A percentile compares a stretch with the other conserved stretches of the same genome.
Conservation (phyloP, 2,113 vertebrate species). For the Tupaia tana region DNA sequence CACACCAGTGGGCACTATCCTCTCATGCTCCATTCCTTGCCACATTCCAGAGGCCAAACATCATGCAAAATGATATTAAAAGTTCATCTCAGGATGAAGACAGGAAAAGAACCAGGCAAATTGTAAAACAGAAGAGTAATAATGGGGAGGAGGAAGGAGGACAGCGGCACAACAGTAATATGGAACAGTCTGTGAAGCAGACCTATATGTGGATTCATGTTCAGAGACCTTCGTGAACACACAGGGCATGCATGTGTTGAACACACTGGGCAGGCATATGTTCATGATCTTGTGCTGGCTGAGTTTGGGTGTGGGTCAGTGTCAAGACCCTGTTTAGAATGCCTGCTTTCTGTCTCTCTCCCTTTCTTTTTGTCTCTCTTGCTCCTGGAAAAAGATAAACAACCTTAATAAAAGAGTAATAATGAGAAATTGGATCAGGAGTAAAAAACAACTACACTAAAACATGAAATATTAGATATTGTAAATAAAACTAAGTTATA, state of each 20-base stretch:
- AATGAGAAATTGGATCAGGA: background rate
- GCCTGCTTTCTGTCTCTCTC: too few species aligned
- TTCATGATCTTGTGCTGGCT: too few species aligned
- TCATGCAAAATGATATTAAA: slow-evolving; percentile 32
- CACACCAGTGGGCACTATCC: background rate
- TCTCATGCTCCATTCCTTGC: background rate
- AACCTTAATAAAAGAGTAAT: background rate
- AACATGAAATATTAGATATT: background rate
- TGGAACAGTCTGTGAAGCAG: too few species aligned
- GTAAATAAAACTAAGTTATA: background rate
- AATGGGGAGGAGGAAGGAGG: background rate
- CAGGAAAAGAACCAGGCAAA: slow-evolving; percentile 10
- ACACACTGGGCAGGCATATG: too few species aligned
- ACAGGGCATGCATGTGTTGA: too few species aligned
- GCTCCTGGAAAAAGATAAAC: too few species aligned
- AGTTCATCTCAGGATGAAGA: background rate
- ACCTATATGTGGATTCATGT: too few species aligned
- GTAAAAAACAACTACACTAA: background rate
- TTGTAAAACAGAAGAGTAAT: slow-evolving; percentile 34
- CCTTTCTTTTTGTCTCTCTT: too few species aligned
- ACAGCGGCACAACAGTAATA: too few species aligned
- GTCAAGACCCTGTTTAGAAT: too few species aligned
- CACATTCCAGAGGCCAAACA: slow-evolving; percentile 12
- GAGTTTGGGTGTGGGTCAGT: too few species aligned
- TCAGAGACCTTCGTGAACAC: too few species aligned